A percentile compares a stretch with the other conserved stretches of the same genome.
These are phyloP conservation scores for Zele albiditarsus DNA, from an alignment of 2,888 invertebrate genomes.

Conservation along the genomic window DNA sequence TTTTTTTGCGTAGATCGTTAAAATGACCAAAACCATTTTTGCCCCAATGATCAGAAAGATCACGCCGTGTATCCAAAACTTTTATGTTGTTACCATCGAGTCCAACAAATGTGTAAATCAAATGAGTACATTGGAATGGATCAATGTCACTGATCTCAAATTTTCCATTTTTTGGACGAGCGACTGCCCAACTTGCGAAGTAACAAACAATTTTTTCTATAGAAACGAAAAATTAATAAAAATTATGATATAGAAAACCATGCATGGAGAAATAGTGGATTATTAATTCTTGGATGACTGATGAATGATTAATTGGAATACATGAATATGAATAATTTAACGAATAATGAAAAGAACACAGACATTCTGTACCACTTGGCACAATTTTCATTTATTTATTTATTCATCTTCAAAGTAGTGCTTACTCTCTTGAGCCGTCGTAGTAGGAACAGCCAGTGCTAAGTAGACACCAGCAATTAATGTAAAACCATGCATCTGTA, in stretches of 20 bases:
- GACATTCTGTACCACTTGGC: too few relatives aligned
- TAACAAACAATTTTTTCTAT: conserved; percentile 75
- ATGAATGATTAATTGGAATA: too few relatives aligned
- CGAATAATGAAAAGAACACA: too few relatives aligned
- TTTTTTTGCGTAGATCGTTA: conserved; percentile 74
- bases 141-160: conserved; percentile 81
- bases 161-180: conserved; percentile 78
- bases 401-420: background rate
- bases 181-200: conserved; percentile 84
- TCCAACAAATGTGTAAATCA: conserved; percentile 81
- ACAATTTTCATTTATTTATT: too few relatives aligned
- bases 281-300: background rate
- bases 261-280: too few relatives aligned
- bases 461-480: background rate
- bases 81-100: conserved; percentile 75
- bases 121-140: conserved; percentile 82
- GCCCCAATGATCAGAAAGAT: conserved; percentile 74
- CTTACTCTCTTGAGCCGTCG: background rate
- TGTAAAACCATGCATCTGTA: background rate
- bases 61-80: conserved; percentile 77
- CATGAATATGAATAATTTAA: too few relatives aligned
- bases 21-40: conserved; percentile 75
- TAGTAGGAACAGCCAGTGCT: background rate
- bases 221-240: background rate
- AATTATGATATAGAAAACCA: background rate